A percentile compares a stretch with the other conserved stretches of the same genome.
phyloP scores from a whole-genome alignment of 1,140 invertebrate species.

The Cydia pomonella region DNA sequence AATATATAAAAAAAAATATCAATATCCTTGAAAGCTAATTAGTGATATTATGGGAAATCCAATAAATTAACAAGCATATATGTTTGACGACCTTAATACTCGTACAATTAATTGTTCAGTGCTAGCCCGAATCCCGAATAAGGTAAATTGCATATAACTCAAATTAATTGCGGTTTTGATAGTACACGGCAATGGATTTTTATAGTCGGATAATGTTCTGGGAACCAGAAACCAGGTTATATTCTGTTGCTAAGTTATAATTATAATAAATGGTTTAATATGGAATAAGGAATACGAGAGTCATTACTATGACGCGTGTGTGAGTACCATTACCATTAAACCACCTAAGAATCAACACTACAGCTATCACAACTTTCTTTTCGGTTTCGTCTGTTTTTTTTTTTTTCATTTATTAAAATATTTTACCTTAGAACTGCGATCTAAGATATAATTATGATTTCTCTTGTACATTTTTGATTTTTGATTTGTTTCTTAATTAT shows the following conservation, averaged over 20 bases:
- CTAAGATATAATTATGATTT: too few relatives aligned
- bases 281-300: too few relatives aligned
- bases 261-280: not conserved
- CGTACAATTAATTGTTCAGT: not conserved
- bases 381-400: too few relatives aligned
- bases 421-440: too few relatives aligned
- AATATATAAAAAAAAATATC: not conserved
- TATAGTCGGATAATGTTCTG: not conserved
- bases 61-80: not conserved
- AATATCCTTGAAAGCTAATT: not conserved
- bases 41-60: not conserved
- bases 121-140: not conserved
- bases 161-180: constrained; percentile 5
- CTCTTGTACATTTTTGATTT: too few relatives aligned
- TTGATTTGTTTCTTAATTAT: too few relatives aligned
- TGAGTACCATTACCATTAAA: too few relatives aligned
- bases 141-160: not conserved
- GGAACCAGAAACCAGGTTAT: not conserved
- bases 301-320: too few relatives aligned
- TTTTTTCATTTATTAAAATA: too few relatives aligned
- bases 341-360: too few relatives aligned
- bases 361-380: too few relatives aligned
- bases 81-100: not conserved
- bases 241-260: not conserved
- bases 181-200: not conserved